Evolutionary conservation across 2,113 vertebrate genomes (phyloP).

Genomic region (Neotragus moschatus): DNA sequence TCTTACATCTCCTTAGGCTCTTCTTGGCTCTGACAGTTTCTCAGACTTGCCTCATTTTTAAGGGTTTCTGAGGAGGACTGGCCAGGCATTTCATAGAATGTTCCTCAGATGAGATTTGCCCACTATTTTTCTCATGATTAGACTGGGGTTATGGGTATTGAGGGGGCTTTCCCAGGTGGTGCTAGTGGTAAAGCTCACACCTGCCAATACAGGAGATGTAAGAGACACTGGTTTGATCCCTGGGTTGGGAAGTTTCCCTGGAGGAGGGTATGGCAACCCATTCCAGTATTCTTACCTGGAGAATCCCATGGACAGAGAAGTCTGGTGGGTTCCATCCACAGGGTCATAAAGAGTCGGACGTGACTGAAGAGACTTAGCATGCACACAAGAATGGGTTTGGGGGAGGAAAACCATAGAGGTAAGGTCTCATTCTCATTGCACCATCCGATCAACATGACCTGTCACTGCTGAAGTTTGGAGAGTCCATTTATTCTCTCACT

Average conservation of each 20-base stretch:
- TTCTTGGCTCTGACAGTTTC: background rate
- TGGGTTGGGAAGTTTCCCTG: background rate
- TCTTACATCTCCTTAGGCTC: background rate
- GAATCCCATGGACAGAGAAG: background rate
- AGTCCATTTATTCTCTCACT: background rate
- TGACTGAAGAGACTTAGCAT: background rate
- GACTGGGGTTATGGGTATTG: background rate
- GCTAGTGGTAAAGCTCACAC: background rate
- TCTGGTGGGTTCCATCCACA: background rate
- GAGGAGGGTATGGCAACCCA: background rate
- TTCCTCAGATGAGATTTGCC: background rate
- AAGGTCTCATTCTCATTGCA: background rate
- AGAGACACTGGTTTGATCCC: background rate
- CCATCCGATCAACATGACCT: background rate
- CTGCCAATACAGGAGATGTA: background rate
- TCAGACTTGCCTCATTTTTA: background rate
- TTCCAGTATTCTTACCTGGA: background rate
- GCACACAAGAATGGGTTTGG: background rate
- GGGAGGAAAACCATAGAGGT: background rate
- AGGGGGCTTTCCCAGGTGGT: background rate
- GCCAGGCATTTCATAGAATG: background rate
- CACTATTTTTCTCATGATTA: background rate
- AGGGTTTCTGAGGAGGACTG: background rate
- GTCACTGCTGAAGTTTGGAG: background rate
- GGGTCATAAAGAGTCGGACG: background rate